Percentiles rank a stretch among this genome's conserved stretches.
Evolutionary conservation across 2,113 vertebrate species (phyloP).

Genomic region (Zapus hudsonius): DNA sequence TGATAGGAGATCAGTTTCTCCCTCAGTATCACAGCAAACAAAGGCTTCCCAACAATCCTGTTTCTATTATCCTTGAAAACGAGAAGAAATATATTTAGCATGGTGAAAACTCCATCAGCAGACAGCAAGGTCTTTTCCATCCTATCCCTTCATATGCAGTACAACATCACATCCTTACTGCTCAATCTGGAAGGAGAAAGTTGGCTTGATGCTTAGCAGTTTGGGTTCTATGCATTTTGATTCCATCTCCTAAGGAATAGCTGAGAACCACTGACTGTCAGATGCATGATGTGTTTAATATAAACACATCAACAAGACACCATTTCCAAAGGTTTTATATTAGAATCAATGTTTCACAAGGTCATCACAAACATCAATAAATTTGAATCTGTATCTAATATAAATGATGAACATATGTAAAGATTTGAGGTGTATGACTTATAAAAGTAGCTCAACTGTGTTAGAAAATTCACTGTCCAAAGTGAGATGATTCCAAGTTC

Average conservation of each 20-base stretch:
- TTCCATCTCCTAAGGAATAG: not conserved
- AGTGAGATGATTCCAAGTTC: conserved; percentile 71
- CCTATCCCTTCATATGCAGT: not conserved
- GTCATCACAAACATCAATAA: not conserved
- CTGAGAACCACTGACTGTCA: not conserved
- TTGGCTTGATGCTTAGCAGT: not conserved
- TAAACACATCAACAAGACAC: conserved; percentile 33
- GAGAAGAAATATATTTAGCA: not conserved
- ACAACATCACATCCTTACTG: not conserved
- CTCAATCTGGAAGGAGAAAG: not conserved
- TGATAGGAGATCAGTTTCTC: not conserved
- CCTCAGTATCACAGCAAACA: not conserved
- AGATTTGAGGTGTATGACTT: conserved; percentile 51
- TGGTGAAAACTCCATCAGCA: not conserved
- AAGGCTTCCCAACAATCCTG: not conserved
- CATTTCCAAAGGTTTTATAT: conserved; percentile 35
- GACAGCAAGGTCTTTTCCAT: not conserved
- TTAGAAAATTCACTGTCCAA: not conserved
- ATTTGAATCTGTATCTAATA: conserved; percentile 38
- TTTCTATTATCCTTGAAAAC: not conserved
- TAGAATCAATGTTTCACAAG: not conserved
- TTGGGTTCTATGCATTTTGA: not conserved
- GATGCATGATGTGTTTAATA: conserved; percentile 47
- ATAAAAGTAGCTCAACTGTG: conserved; percentile 60
- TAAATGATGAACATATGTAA: conserved; percentile 35